Evolutionary conservation across 2,113 vertebrate genomes (phyloP).

Genomic region (Notarius lentiginosus): DNA sequence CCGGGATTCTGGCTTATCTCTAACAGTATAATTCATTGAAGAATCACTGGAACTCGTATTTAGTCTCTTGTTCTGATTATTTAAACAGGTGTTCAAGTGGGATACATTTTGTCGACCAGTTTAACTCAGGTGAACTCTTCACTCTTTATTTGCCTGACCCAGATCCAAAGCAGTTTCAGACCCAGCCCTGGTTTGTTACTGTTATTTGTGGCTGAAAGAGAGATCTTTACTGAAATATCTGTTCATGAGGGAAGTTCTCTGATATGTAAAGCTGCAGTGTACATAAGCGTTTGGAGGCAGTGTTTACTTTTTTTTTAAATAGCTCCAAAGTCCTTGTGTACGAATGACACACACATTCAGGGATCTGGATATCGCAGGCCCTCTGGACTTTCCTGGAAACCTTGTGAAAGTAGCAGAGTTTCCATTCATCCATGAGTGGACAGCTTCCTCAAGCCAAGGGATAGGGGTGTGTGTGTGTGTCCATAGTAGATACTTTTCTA

Average conservation of each 20-base stretch:
- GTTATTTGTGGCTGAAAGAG: neutral
- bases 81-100: neutral
- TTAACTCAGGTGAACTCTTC: neutral
- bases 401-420: slow-evolving; percentile 48
- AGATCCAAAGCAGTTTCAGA: neutral
- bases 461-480: neutral
- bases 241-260: neutral
- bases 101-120: neutral
- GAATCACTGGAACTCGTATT: neutral
- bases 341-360: neutral
- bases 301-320: neutral
- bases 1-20: neutral
- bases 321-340: neutral
- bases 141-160: neutral
- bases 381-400: slow-evolving; percentile 45
- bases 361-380: slow-evolving; percentile 32
- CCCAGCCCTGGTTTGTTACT: neutral
- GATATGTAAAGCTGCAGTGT: neutral
- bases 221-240: neutral
- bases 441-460: slow-evolving; percentile 13
- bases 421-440: slow-evolving; percentile 42
- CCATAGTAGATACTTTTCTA: slow-evolving; percentile 15
- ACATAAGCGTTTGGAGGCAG: neutral
- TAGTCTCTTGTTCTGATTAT: neutral
- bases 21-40: neutral